A percentile compares a stretch with the other conserved stretches of the same genome.
These are phyloP conservation scores for Eupeodes latifasciatus DNA, from an alignment of 2,888 invertebrate species.

Conservation along the genomic window DNA sequence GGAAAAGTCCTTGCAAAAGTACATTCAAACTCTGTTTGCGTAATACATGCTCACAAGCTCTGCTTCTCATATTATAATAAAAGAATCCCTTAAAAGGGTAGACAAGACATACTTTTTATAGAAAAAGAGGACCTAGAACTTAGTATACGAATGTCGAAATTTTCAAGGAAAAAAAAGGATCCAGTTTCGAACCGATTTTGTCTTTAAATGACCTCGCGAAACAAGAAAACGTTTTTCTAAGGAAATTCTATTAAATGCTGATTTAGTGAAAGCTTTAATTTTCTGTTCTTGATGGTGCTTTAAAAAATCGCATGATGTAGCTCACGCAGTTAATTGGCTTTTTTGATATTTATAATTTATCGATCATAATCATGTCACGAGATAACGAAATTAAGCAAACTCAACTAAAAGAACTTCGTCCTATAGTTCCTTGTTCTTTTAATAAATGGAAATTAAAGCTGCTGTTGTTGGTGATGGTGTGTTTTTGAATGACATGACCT, in stretches of 20 bases:
- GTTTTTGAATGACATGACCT: conserved; percentile 2
- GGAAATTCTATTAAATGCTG: neutral
- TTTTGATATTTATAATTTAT: conserved; percentile 18
- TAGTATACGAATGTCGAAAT: neutral
- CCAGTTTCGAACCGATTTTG: neutral
- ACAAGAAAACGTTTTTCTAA: neutral
- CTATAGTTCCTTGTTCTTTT: neutral
- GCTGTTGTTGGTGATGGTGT: neutral
- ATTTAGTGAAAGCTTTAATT: neutral
- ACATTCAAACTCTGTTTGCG: neutral
- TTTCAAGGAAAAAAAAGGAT: neutral
- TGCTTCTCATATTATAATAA: neutral
- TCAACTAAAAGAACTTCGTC: neutral
- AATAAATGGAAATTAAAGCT: neutral
- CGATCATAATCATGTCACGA: conserved; percentile 18
- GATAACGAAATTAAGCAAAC: conserved; percentile 13
- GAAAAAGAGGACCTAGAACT: neutral
- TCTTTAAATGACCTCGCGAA: neutral
- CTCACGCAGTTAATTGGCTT: neutral
- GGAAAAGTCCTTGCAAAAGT: neutral
- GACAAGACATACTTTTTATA: neutral
- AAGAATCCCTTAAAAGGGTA: neutral
- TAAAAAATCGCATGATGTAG: neutral
- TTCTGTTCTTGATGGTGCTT: neutral
- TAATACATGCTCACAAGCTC: neutral